Conservation (phyloP, 92 coral and sea anemone genomes). For the Umimayanthus chanpuru region DNA sequence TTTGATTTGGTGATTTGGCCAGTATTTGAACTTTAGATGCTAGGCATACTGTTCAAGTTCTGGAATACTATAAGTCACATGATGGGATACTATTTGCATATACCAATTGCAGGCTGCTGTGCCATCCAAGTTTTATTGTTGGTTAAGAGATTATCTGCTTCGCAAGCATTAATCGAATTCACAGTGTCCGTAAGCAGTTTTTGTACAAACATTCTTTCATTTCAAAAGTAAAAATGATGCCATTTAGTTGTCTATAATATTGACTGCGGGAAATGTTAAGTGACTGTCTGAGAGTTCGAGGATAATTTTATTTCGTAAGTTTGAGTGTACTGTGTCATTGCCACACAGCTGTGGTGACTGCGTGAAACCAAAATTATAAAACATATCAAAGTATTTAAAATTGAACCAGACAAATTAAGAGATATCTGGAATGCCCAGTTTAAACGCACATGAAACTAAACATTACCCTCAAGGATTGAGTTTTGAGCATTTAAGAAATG, state of each 20-base stretch:
- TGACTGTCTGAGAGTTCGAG: background rate
- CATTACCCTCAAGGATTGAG: background rate
- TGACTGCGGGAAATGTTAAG: background rate
- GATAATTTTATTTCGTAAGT: background rate
- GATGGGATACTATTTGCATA: background rate
- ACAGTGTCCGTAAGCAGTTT: background rate
- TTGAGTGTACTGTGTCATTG: background rate
- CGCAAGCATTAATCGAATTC: background rate
- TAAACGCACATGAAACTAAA: background rate
- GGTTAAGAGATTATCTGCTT: background rate
- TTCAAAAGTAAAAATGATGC: background rate
- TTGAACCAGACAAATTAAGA: background rate
- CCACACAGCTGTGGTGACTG: background rate
- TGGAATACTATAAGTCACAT: background rate
- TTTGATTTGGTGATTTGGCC: background rate
- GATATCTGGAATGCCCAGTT: background rate
- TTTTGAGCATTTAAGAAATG: constrained; percentile 28
- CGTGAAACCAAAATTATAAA: background rate
- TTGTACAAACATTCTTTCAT: background rate
- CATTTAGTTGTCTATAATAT: background rate
- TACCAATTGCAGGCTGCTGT: background rate
- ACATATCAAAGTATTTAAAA: background rate
- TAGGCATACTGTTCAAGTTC: background rate
- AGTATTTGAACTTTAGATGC: background rate
- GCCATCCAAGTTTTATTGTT: background rate